phyloP scores from a whole-genome alignment of 2,113 vertebrate genomes.

The Epinephelus moara region DNA sequence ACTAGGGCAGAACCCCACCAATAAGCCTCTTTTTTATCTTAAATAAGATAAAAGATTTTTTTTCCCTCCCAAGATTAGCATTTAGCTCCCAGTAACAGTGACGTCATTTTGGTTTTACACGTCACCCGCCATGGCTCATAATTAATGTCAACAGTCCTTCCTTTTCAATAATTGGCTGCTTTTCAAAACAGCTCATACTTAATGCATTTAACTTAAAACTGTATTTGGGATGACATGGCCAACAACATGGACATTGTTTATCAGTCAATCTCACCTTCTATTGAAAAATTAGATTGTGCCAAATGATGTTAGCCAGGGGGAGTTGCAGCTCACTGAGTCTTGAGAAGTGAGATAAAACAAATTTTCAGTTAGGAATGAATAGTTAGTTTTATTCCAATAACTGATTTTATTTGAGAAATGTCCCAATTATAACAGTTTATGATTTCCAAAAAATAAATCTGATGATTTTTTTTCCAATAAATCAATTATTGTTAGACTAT shows the following conservation, averaged over 20 bases:
- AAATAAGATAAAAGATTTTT: neutral
- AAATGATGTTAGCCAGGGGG: neutral
- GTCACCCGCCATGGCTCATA: slow-evolving; percentile 49
- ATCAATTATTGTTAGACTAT: too few species aligned
- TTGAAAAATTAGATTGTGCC: neutral
- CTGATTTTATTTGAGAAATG: too few species aligned
- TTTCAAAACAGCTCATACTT: slow-evolving; percentile 11
- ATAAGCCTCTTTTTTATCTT: slow-evolving; percentile 67
- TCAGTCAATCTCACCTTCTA: too few species aligned
- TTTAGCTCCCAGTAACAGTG: slow-evolving; percentile 68
- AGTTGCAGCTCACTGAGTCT: neutral
- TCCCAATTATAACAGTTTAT: too few species aligned
- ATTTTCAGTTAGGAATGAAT: neutral
- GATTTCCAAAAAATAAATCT: too few species aligned
- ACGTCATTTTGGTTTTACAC: slow-evolving; percentile 61
- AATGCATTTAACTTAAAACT: neutral
- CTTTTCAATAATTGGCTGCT: slow-evolving; percentile 28
- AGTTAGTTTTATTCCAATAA: neutral
- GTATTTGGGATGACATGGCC: neutral
- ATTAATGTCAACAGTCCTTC: slow-evolving; percentile 39
- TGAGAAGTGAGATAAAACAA: neutral
- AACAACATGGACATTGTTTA: neutral
- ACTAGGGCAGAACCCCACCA: slow-evolving; percentile 61
- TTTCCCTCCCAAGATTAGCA: slow-evolving; percentile 64
- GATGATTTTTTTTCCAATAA: too few species aligned